Evolutionary conservation across 2,888 invertebrate genomes (phyloP).

Genomic region (Spatulosminthurus flaviceps): DNA sequence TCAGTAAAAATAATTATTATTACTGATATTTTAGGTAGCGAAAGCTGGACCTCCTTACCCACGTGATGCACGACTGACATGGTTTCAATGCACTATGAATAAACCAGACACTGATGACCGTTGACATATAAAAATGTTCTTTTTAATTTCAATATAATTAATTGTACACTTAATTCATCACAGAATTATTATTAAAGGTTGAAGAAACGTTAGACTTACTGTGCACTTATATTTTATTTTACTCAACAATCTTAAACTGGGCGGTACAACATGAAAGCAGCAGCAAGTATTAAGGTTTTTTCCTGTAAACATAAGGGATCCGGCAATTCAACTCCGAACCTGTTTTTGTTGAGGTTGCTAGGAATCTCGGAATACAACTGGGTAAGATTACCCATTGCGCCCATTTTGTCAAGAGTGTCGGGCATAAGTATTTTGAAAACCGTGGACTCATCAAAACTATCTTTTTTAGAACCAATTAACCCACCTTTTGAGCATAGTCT

Average conservation of each 20-base stretch:
- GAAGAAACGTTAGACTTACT: too few relatives aligned
- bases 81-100: conserved; percentile 54
- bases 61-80: conserved; percentile 51
- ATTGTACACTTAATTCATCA: too few relatives aligned
- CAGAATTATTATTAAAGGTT: too few relatives aligned
- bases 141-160: too few relatives aligned
- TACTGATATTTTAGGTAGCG: conserved; percentile 49
- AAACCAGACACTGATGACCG: conserved; percentile 51
- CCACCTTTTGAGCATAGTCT: not conserved
- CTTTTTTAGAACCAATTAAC: too few relatives aligned
- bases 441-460: too few relatives aligned
- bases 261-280: not conserved
- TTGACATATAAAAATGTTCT: conserved; percentile 12
- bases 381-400: conserved; percentile 24
- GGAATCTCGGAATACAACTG: conserved; percentile 10
- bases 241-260: too few relatives aligned
- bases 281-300: conserved; percentile 6
- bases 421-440: conserved; percentile 18
- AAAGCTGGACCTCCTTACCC: conserved; percentile 58
- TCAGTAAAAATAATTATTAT: too few relatives aligned
- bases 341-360: conserved; percentile 10
- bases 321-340: conserved; percentile 25
- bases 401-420: not conserved
- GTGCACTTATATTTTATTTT: too few relatives aligned
- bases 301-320: conserved; percentile 10